These are phyloP conservation scores for Liodrosophila aerea DNA, from an alignment of 2,888 invertebrate genomes.

Conservation along the genomic window DNA sequence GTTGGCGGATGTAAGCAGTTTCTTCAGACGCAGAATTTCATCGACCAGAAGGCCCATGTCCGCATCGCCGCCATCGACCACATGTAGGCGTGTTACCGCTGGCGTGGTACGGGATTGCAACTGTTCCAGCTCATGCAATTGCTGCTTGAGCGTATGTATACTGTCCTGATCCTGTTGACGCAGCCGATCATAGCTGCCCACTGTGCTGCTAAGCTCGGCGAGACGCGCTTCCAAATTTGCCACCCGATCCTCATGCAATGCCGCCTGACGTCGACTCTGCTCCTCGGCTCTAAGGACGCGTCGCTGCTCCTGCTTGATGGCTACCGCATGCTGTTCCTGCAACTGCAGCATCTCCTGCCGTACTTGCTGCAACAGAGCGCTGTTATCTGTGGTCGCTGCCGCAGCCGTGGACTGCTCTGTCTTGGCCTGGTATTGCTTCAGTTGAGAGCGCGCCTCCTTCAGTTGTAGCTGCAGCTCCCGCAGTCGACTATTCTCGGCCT, in stretches of 20 bases:
- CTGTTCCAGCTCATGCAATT: slow-evolving; percentile 72
- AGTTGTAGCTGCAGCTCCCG: slow-evolving; percentile 86
- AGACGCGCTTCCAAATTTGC: slow-evolving; percentile 89
- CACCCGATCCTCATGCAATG: slow-evolving; percentile 89
- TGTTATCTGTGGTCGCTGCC: slow-evolving; percentile 77
- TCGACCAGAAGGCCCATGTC: slow-evolving; percentile 85
- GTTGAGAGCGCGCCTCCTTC: slow-evolving; percentile 85
- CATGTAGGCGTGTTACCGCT: background rate
- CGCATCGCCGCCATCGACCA: slow-evolving; percentile 72
- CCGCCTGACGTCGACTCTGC: slow-evolving; percentile 86
- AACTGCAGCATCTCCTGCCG: slow-evolving; percentile 89
- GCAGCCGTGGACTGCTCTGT: slow-evolving; percentile 77
- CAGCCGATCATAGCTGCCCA: slow-evolving; percentile 89
- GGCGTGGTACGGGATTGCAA: slow-evolving; percentile 32
- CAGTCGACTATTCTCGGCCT: slow-evolving; percentile 77
- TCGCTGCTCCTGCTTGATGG: slow-evolving; percentile 89
- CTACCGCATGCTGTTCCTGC: slow-evolving; percentile 88
- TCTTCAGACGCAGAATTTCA: slow-evolving; percentile 86
- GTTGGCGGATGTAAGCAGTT: slow-evolving; percentile 85
- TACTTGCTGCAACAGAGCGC: slow-evolving; percentile 84
- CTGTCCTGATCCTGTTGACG: slow-evolving; percentile 88
- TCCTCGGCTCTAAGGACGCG: slow-evolving; percentile 89
- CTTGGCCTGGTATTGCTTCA: slow-evolving; percentile 85
- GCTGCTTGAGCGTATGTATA: slow-evolving; percentile 85
- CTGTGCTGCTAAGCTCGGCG: slow-evolving; percentile 90